Conservation (phyloP, 2,888 invertebrate genomes). For the Ephialtes manifestator region DNA sequence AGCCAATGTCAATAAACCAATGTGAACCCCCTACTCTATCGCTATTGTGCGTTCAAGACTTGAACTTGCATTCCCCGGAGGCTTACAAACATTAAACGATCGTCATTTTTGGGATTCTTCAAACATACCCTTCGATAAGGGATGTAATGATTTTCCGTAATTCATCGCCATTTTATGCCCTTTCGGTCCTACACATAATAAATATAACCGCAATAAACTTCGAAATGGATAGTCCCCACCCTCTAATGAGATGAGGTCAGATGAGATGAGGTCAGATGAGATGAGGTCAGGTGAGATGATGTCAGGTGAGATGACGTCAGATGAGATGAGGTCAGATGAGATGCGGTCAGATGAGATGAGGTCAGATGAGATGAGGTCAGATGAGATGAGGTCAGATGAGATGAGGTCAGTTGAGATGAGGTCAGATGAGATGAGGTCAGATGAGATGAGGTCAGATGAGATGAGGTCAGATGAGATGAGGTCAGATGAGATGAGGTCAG, state of each 20-base stretch:
- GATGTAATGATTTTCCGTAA: background rate
- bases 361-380: no score
- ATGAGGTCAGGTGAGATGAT: no score
- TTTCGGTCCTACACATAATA: background rate
- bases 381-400: no score
- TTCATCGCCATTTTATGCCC: background rate
- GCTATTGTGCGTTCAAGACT: background rate
- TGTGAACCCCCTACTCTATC: constrained; percentile 8
- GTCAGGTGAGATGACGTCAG: no score
- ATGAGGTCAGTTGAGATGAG: no score
- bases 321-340: no score
- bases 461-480: no score
- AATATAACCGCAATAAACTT: constrained; percentile 8
- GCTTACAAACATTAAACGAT: background rate
- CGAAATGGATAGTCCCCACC: background rate
- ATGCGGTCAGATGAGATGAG: no score
- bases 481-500: no score
- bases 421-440: no score
- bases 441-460: no score
- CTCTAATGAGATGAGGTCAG: background rate
- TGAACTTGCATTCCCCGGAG: background rate
- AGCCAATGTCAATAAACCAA: constrained; percentile 17
- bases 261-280: no score
- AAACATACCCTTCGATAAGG: background rate
- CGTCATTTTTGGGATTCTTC: background rate